Conservation (phyloP, 2,797 vertebrate species). For the Periophthalmus magnuspinnatus region DNA sequence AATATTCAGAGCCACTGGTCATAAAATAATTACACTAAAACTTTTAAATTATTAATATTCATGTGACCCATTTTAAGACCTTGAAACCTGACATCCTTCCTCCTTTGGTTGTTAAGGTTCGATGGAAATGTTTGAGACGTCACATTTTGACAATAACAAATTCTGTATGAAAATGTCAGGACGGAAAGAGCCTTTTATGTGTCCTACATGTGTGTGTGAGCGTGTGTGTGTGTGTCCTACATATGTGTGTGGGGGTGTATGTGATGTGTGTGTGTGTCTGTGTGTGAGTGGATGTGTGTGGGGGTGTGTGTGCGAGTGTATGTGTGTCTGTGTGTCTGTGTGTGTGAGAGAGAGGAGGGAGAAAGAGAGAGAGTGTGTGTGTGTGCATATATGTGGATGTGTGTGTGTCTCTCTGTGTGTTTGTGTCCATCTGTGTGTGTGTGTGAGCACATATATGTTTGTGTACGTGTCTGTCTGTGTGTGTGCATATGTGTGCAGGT, state of each 20-base stretch:
- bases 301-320: conserved; percentile 19
- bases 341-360: too few species aligned
- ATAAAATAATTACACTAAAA: conserved; percentile 1
- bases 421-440: conserved; percentile 1
- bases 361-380: too few species aligned
- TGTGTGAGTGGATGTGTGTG: background rate
- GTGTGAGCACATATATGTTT: too few species aligned
- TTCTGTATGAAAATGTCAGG: conserved; percentile 21
- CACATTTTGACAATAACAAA: background rate
- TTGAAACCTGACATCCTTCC: background rate
- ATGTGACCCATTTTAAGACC: conserved; percentile 3
- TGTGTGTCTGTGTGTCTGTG: background rate
- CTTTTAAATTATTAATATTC: conserved; percentile 1
- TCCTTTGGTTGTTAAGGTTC: background rate
- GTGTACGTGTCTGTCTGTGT: conserved; percentile 5
- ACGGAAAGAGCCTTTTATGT: conserved; percentile 29
- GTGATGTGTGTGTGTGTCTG: too few species aligned
- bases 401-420: background rate
- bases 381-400: conserved; percentile 1
- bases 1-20: background rate
- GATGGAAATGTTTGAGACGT: background rate
- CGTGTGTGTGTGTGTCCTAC: too few species aligned
- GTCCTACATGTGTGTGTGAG: too few species aligned
- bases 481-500: too few species aligned
- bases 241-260: too few species aligned